Evolutionary conservation across 2,888 invertebrate species (phyloP).

Genomic region (Silvanus unidentatus): DNA sequence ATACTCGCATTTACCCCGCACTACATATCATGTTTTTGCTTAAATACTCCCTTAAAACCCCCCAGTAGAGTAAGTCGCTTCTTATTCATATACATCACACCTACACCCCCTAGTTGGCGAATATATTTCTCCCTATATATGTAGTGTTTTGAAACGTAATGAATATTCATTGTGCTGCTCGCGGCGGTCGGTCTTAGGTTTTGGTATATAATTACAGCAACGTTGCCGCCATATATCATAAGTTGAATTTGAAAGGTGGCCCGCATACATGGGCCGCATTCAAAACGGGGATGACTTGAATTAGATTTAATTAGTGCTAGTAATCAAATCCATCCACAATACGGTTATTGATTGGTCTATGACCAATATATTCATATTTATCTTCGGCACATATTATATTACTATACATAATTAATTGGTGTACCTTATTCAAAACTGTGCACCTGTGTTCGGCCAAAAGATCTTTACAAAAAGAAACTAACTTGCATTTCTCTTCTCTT

Average conservation of each 20-base stretch:
- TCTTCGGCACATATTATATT: no score
- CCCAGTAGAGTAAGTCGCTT: neutral
- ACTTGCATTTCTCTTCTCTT: no score
- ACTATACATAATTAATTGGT: no score
- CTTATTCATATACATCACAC: slow-evolving; percentile 6
- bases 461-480: no score
- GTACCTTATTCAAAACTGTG: no score
- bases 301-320: slow-evolving; percentile 38
- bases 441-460: no score
- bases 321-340: slow-evolving; percentile 24
- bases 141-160: slow-evolving; percentile 36
- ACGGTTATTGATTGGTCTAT: slow-evolving; percentile 2
- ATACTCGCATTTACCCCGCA: no score
- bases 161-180: slow-evolving; percentile 43
- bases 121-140: slow-evolving; percentile 22
- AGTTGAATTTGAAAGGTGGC: slow-evolving; percentile 41
- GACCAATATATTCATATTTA: neutral
- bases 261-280: slow-evolving; percentile 38
- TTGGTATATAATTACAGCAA: slow-evolving; percentile 41
- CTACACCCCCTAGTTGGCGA: slow-evolving; percentile 1
- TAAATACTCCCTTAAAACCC: neutral
- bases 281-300: slow-evolving; percentile 31
- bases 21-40: neutral
- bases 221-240: slow-evolving; percentile 39
- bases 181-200: slow-evolving; percentile 40